Conservation (phyloP, 2,113 vertebrate species). For the Limnothrissa miodon region DNA sequence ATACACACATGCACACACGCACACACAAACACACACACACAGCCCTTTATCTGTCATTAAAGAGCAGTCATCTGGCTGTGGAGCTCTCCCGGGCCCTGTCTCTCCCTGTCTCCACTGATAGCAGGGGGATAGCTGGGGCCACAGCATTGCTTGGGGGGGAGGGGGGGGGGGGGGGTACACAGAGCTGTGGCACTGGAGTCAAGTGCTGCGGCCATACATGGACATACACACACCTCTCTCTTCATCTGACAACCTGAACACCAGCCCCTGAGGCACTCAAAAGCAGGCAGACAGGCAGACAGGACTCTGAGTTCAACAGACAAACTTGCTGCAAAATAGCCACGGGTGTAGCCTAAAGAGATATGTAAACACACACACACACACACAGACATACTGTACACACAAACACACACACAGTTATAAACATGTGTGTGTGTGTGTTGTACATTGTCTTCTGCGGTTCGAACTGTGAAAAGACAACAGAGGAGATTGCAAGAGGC, state of each 20-base stretch:
- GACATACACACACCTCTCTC: neutral
- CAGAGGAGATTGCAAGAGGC: neutral
- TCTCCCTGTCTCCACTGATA: neutral
- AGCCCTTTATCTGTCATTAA: neutral
- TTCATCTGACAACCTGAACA: slow-evolving; percentile 1
- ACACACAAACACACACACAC: neutral
- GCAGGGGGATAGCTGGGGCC: slow-evolving; percentile 5
- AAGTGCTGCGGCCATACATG: neutral
- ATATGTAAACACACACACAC: slow-evolving; percentile 10
- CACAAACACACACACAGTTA: neutral
- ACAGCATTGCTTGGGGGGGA: neutral
- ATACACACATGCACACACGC: slow-evolving; percentile 8
- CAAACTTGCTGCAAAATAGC: slow-evolving; percentile 20
- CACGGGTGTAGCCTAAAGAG: slow-evolving; percentile 9
- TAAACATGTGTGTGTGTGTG: neutral
- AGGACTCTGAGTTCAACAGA: slow-evolving; percentile 18
- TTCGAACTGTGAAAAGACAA: neutral
- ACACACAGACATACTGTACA: neutral
- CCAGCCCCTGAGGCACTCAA: slow-evolving; percentile 12
- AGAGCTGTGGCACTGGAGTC: neutral
- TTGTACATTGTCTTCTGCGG: neutral
- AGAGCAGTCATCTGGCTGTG: neutral
- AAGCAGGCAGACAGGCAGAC: slow-evolving; percentile 23
- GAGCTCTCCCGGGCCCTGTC: neutral
- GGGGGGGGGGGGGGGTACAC: too few relatives aligned